phyloP scores from a whole-genome alignment of 2,797 vertebrate species.

The Trichosurus vulpecula region DNA sequence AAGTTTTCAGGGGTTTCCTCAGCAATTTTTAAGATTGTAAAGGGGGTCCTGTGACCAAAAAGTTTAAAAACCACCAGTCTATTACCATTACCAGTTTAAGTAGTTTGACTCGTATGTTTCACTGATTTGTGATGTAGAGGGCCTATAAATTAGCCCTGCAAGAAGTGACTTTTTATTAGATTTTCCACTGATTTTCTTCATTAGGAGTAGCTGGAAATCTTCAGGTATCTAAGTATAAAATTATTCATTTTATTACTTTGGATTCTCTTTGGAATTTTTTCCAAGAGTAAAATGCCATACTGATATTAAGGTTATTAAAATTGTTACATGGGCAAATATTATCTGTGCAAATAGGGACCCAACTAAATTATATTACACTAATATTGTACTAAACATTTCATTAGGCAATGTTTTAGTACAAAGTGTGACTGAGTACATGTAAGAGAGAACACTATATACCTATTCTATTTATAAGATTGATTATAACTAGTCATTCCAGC shows the following conservation, averaged over 20 bases:
- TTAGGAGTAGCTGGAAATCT: not conserved
- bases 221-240: not conserved
- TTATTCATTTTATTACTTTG: conserved; percentile 49
- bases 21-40: not conserved
- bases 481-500: not conserved
- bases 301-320: conserved; percentile 42
- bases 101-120: not conserved
- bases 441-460: not conserved
- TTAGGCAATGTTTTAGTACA: conserved; percentile 26
- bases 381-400: not conserved
- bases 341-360: not conserved
- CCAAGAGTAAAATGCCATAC: conserved; percentile 38
- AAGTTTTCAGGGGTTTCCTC: not conserved
- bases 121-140: not conserved
- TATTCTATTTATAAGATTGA: conserved; percentile 3
- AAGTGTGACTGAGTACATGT: not conserved
- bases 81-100: not conserved
- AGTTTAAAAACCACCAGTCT: not conserved
- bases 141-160: not conserved
- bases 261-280: conserved; percentile 21
- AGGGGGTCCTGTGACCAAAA: not conserved
- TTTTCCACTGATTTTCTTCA: conserved; percentile 24
- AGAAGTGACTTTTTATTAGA: conserved; percentile 17
- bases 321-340: conserved; percentile 36
- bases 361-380: not conserved